Base-by-base conservation (phyloP, 2,113 vertebrate genomes). In the Zingel zingel region DNA sequence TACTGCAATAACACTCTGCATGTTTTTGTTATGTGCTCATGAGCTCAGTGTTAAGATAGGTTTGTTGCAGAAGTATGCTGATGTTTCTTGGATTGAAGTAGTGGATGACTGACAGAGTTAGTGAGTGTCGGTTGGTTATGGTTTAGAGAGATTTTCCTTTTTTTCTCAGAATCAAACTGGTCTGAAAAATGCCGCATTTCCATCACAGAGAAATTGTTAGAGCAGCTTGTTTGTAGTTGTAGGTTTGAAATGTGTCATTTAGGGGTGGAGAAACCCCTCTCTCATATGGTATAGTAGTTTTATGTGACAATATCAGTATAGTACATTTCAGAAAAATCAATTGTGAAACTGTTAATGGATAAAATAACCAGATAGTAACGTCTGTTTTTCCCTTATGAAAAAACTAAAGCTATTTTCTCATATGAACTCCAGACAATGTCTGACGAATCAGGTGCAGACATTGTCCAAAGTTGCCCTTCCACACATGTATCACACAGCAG, bases 31-130 rank as follows among this genome's bases (percentile, higher is more conserved):
- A 75, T 64, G 56, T 70, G 73, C 56, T 81, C 78, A 66, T 63
- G 53, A 71, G 67, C 11, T 67, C 39, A 33, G 27, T 2, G 0
- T 59, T 48, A 8, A 10, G 18, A 39, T 12, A 2, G 59, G 48
- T 78, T 81, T 73, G 33, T 2, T 27, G 21, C 54, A 47, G 36
- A 65, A 19, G 54, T 65, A 47, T 54, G 74, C 23, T 53, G 51
- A 48, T n/a, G 70, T 48, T 16, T 7, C 68, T 74, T 71, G 25
- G 16, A 45, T 33, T 73, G 23, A 73, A 50, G 36, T 14, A 12
- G 68, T 53, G 51, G 25, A 79, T 82, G 68, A 82, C 65, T 85
- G 73, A 81, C 74, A 67, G 67, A 79, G 74, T 57, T 25, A n/a
- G 11, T 45, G 39, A 54, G 68, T 45, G 5, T 23, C 12, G 0